Evolutionary conservation across 2,888 invertebrate species (phyloP).

Genomic region (Drosophila melanocephala): DNA sequence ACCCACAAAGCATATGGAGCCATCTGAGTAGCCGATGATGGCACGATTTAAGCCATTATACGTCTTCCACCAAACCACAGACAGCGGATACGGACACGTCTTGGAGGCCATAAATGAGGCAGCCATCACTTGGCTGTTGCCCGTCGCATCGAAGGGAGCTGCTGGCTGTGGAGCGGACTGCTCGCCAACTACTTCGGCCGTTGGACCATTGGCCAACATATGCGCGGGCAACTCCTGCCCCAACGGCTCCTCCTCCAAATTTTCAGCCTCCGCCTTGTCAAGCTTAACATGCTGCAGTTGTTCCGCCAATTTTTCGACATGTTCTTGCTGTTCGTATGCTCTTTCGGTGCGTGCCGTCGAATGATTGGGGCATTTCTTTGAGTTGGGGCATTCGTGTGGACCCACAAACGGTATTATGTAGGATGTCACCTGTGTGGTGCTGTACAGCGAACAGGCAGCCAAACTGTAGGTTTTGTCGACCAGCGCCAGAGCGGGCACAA

Average conservation of each 20-base stretch:
- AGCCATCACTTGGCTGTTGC: slow-evolving; percentile 81
- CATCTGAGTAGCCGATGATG: slow-evolving; percentile 89
- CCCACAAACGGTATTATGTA: slow-evolving; percentile 85
- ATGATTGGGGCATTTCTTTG: slow-evolving; percentile 85
- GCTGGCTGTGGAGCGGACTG: slow-evolving; percentile 33
- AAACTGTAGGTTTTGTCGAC: slow-evolving; percentile 81
- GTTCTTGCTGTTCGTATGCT: slow-evolving; percentile 26
- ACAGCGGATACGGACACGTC: slow-evolving; percentile 87
- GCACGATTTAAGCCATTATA: slow-evolving; percentile 89
- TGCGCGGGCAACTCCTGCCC: slow-evolving; percentile 82
- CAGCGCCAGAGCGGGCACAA: slow-evolving; percentile 84
- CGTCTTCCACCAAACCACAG: slow-evolving; percentile 92
- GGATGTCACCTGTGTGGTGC: slow-evolving; percentile 84
- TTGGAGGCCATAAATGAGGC: slow-evolving; percentile 84
- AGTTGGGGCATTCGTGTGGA: slow-evolving; percentile 85
- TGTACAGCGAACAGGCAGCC: slow-evolving; percentile 76
- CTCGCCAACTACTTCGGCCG: slow-evolving; percentile 16
- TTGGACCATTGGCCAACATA: slow-evolving; percentile 68
- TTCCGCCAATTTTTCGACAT: slow-evolving; percentile 47
- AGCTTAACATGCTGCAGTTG: slow-evolving; percentile 41
- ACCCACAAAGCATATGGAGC: slow-evolving; percentile 86
- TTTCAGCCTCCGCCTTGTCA: slow-evolving; percentile 33
- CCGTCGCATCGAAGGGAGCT: slow-evolving; percentile 64
- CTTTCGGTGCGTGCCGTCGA: slow-evolving; percentile 35
- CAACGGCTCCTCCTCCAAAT: slow-evolving; percentile 63